A percentile compares a stretch with the other conserved stretches of the same genome.
Evolutionary conservation across 2,113 vertebrate species (phyloP).

Genomic region (Mus spicilegus): DNA sequence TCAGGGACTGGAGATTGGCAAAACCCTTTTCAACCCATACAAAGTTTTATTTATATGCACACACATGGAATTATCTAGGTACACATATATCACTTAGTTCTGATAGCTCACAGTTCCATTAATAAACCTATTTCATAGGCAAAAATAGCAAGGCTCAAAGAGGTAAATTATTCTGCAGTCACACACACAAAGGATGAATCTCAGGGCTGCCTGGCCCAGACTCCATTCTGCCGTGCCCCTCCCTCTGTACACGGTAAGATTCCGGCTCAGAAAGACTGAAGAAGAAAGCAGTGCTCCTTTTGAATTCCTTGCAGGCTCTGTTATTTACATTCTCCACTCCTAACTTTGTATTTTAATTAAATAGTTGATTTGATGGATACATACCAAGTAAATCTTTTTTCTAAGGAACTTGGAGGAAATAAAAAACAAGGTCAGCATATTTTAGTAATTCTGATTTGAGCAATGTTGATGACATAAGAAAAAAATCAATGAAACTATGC

Average conservation of each 20-base stretch:
- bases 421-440: slow-evolving; percentile 59
- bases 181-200: neutral
- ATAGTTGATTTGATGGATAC: slow-evolving; percentile 42
- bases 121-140: neutral
- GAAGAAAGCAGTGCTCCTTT: neutral
- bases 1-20: slow-evolving; percentile 12
- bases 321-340: slow-evolving; percentile 31
- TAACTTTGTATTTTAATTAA: slow-evolving; percentile 66
- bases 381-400: neutral
- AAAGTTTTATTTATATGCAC: neutral
- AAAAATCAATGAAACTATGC: slow-evolving; percentile 66
- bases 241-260: neutral
- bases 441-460: slow-evolving; percentile 54
- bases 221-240: neutral
- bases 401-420: slow-evolving; percentile 41
- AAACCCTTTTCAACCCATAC: neutral
- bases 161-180: slow-evolving; percentile 13
- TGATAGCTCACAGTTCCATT: neutral
- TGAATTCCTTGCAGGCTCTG: neutral
- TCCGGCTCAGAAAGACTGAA: neutral
- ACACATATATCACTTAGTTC: neutral
- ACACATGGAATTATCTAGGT: neutral
- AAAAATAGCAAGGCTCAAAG: neutral
- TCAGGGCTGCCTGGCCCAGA: neutral
- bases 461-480: neutral